Percentiles rank a stretch among this genome's conserved stretches.
Evolutionary conservation across 2,797 vertebrate genomes (phyloP).

Genomic region (Myotis daubentonii): DNA sequence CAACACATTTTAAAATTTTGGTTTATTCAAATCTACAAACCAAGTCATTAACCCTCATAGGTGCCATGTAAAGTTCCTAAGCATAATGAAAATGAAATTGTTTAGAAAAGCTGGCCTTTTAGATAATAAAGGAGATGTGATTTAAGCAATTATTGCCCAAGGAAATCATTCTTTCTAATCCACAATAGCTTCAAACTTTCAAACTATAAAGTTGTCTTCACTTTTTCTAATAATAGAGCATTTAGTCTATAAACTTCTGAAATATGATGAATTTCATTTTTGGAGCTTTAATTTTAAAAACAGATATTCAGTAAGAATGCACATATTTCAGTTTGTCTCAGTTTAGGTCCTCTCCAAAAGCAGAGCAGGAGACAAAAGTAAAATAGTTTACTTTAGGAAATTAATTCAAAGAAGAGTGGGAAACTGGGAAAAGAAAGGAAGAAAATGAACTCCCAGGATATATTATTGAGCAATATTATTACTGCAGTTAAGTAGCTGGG

Average conservation of each 20-base stretch:
- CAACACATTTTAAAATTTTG: not conserved
- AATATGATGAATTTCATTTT: not conserved
- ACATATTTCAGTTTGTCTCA: not conserved
- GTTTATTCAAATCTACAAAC: not conserved
- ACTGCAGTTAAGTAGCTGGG: not conserved
- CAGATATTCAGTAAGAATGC: not conserved
- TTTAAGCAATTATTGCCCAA: not conserved
- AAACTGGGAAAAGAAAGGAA: not conserved
- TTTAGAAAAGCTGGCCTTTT: slow-evolving; percentile 63
- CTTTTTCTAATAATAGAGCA: not conserved
- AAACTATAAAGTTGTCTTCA: slow-evolving; percentile 10
- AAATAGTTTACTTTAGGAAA: not conserved
- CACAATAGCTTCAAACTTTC: slow-evolving; percentile 31
- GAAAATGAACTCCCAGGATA: not conserved
- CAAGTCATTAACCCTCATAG: slow-evolving; percentile 32
- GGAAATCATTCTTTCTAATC: not conserved
- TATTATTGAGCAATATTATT: not conserved
- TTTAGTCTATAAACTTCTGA: slow-evolving; percentile 1
- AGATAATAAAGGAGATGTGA: slow-evolving; percentile 54
- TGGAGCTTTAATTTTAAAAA: not conserved
- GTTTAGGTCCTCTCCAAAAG: not conserved
- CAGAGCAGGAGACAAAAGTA: not conserved
- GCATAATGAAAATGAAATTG: slow-evolving; percentile 6
- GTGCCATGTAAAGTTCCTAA: slow-evolving; percentile 52
- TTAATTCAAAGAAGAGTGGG: not conserved